Base-by-base conservation (phyloP, 2,113 vertebrate genomes). In the Bubo blakistoni region DNA sequence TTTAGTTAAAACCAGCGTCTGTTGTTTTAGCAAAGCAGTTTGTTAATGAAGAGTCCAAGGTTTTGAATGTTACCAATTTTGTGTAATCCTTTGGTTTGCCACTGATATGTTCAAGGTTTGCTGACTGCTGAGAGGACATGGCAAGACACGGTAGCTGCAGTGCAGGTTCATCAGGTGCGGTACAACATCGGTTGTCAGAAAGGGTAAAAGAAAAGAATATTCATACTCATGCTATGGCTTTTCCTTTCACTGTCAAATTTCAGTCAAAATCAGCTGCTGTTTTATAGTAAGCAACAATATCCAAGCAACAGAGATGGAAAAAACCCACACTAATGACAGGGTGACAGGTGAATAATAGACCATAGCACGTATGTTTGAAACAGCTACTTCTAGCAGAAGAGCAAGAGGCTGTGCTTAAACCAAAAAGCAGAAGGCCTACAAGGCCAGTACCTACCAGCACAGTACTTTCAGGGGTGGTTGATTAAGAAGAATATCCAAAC, bases 111-210 rank as follows among this genome's bases (percentile, higher is more conserved):
- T 52, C 19, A 10, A 29, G 73, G 19, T 57, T 61, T 91, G 49
- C 52, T n/a, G 58, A 1, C 47, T 49, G 46, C 72, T 62, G 54
- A 30, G 36, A 22, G 17, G 51, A 26, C 2, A 2, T 16, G 71
- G 32, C 8, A 21, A 14, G 76, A 26, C 36, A 18, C 6, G 13
- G 49, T 6, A 4, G 38, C 27, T 3, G 0, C 55, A 1, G 29
- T 1, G 5, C 14, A 4, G 54, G 15, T 29, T 32, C 46, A 0
- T 49, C 30, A 16, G 52, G 38, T 84, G 66, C 30, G 29, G 15
- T 16, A 13, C 30, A 22, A 6, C 2, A 0, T 10, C 17, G 18
- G 36, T 22, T 40, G 30, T 80, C 54, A 49, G 79, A 73, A 21
- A 1, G 13, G 13, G 7, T 9, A 14, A 47, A 54, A 65, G 13